Percentiles rank a stretch among this genome's conserved stretches.
These are phyloP conservation scores for Leptinotarsa peninsularis DNA, from an alignment of 2,888 invertebrate species.

Conservation along the genomic window DNA sequence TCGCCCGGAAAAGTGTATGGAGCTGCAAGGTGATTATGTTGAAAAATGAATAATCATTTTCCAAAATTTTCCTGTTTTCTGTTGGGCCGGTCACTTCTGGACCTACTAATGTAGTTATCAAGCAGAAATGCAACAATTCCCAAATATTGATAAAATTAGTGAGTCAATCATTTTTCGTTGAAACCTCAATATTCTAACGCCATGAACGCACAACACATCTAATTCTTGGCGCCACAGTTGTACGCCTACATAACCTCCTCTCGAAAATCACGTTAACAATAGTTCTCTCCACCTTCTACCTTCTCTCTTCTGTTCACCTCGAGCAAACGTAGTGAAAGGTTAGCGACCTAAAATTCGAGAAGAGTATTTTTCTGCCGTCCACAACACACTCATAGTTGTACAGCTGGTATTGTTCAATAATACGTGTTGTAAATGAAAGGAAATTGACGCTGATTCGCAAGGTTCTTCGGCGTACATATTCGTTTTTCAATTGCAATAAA, in stretches of 20 bases:
- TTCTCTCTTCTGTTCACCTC: constrained; percentile 13
- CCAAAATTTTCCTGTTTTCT: no score
- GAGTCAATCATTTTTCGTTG: no score
- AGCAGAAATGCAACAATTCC: no score
- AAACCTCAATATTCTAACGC: not conserved
- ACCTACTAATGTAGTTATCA: no score
- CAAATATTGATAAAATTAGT: no score
- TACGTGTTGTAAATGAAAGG: constrained; percentile 8
- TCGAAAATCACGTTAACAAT: constrained; percentile 4
- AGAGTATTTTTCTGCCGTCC: not conserved
- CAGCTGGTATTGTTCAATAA: constrained; percentile 9
- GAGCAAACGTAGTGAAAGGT: constrained; percentile 18
- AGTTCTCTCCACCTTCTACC: constrained; percentile 1
- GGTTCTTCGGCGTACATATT: not conserved
- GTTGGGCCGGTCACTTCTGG: no score
- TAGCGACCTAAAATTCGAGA: constrained; percentile 17
- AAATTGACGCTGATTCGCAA: constrained; percentile 1
- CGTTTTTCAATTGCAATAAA: not conserved
- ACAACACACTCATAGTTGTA: not conserved
- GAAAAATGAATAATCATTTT: no score
- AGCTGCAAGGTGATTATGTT: no score
- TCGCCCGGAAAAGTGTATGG: no score
- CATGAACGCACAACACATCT: not conserved
- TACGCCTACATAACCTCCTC: constrained; percentile 6
- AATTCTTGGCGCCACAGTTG: not conserved